A percentile compares a stretch with the other conserved stretches of the same genome.
phyloP scores from a whole-genome alignment of 2,888 invertebrate genomes.

The Protodeltote pygarga region DNA sequence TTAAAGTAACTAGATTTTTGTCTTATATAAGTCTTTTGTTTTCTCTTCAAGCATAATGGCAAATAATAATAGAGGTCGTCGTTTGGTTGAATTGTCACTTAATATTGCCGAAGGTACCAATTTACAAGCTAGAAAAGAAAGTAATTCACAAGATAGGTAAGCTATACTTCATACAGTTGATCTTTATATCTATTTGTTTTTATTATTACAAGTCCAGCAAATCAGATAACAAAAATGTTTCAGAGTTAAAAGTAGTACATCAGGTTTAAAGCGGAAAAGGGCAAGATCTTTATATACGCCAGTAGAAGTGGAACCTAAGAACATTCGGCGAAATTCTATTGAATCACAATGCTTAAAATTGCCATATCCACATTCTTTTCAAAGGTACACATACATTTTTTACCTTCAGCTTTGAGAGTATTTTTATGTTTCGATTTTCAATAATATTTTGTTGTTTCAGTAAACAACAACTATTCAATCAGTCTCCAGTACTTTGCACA shows the following conservation, averaged over 20 bases:
- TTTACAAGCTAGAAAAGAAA: slow-evolving; percentile 1
- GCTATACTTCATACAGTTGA: slow-evolving; percentile 1
- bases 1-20: background rate
- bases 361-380: slow-evolving; percentile 1
- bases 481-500: slow-evolving; percentile 4
- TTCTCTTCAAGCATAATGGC: background rate
- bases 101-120: slow-evolving; percentile 1
- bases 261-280: slow-evolving; percentile 4
- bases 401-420: slow-evolving; percentile 1
- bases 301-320: slow-evolving; percentile 3
- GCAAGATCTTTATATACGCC: slow-evolving; percentile 1
- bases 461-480: slow-evolving; percentile 3
- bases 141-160: slow-evolving; percentile 2
- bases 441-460: slow-evolving; percentile 2
- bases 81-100: slow-evolving; percentile 1
- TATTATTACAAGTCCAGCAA: slow-evolving; percentile 1
- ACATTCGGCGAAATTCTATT: slow-evolving; percentile 2
- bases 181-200: slow-evolving; percentile 1
- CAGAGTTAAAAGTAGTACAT: slow-evolving; percentile 1
- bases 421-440: slow-evolving; percentile 2
- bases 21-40: slow-evolving; percentile 1
- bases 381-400: slow-evolving; percentile 2
- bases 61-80: slow-evolving; percentile 4
- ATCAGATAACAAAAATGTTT: slow-evolving; percentile 1
- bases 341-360: slow-evolving; percentile 2